These are phyloP conservation scores for Aeoliscus strigatus DNA, from an alignment of 2,797 vertebrate species.

Conservation along the genomic window DNA sequence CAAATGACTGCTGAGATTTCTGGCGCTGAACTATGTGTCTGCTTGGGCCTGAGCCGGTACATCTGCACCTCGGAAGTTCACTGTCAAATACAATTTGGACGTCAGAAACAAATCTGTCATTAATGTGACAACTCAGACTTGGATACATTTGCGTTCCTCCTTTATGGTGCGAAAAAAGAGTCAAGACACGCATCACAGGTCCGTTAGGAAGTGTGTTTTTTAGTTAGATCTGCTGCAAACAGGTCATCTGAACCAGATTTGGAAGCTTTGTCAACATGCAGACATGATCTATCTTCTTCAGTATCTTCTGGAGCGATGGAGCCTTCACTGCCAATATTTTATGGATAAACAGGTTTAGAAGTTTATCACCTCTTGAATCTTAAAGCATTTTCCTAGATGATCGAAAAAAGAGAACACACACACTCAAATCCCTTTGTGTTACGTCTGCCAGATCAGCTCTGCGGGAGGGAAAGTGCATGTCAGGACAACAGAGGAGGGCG, in stretches of 20 bases:
- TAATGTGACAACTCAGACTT: conserved; percentile 61
- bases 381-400: conserved; percentile 19
- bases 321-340: conserved; percentile 35
- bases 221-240: conserved; percentile 15
- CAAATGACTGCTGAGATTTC: conserved; percentile 58
- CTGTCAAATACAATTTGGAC: conserved; percentile 57
- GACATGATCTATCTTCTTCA: conserved; percentile 31
- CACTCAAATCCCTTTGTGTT: no score
- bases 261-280: conserved; percentile 12
- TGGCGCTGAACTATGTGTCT: conserved; percentile 48
- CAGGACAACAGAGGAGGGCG: conserved; percentile 41
- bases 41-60: conserved; percentile 54
- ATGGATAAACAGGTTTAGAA: conserved; percentile 17
- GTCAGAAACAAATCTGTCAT: conserved; percentile 55
- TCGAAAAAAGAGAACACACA: no score
- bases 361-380: conserved; percentile 7
- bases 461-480: conserved; percentile 42
- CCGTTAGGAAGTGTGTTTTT: conserved; percentile 26
- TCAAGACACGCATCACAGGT: conserved; percentile 14
- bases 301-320: conserved; percentile 17
- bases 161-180: conserved; percentile 32
- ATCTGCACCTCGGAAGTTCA: conserved; percentile 67
- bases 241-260: conserved; percentile 12
- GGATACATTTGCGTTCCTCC: conserved; percentile 37
- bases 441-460: conserved; percentile 8